Evolutionary conservation across 2,113 vertebrate genomes (phyloP), one percentile per base, ranked within the genome.

Genomic region (Platysternon megacephalum): DNA sequence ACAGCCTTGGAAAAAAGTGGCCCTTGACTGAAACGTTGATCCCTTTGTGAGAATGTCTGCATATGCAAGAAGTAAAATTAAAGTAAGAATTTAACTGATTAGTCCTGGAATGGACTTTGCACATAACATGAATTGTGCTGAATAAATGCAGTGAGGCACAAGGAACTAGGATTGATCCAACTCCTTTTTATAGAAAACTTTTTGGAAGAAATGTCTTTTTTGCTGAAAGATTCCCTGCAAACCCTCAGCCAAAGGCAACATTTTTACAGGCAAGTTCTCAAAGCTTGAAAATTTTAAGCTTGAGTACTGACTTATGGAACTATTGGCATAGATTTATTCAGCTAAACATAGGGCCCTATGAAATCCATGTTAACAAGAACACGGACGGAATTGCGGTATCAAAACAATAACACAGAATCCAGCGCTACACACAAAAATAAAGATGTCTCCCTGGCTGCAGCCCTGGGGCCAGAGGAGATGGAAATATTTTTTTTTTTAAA

Each of bases 311-410:
- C 5, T 68, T n/a, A 32, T 32, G 0, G 39, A 28, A 39, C 65
- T 24, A 28, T 51, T 0, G 0, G 81, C 35, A 68, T 68, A n/a
- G 35, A n/a, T 68, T 68, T 68, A 68, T 35, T 2, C 35, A 68
- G 26, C 14, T 68, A 68, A 68, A 68, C 7, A 35, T 28, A 56
- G 24, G 55, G 4, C 24, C 55, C 24, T 56, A 56, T 56, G 55
- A 56, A 56, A 56, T 56, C 48, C 58, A 52, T 32, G 19, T 53
- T 53, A 32, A 29, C 44, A 49, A 55, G 16, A 51, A 5, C 52
- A 24, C 49, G 7, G 39, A 82, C 24, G 12, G 55, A n/a, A 35
- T 44, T 76, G 48, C 39, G 28, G 58, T 86, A 42, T 28, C 5
- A 46, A 42, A 29, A 8, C 35, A 56, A 24, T 44, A 82, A 39